Conservation (phyloP, 2,888 invertebrate species). For the Aspidiotus rigidus region DNA sequence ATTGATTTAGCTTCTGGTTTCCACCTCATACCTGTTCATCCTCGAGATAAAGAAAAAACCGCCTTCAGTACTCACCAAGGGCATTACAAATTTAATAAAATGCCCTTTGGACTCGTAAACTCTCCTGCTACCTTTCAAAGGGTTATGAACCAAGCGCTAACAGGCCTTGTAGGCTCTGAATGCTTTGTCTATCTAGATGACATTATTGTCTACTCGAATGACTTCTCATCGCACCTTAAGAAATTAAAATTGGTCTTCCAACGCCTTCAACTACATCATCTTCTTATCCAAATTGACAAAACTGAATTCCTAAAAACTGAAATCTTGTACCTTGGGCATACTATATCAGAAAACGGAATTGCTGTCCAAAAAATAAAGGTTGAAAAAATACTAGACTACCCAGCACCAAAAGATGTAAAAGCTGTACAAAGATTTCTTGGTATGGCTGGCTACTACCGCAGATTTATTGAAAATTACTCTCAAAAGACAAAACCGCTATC, state of each 20-base stretch:
- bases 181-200: conserved; percentile 37
- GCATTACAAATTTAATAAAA: conserved; percentile 38
- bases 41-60: conserved; percentile 14
- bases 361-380: conserved; percentile 34
- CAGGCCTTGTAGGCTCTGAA: conserved; percentile 37
- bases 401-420: conserved; percentile 31
- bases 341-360: conserved; percentile 33
- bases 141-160: conserved; percentile 40
- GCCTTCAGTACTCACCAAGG: conserved; percentile 24
- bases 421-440: conserved; percentile 40
- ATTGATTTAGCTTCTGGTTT: conserved; percentile 40
- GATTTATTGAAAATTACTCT: conserved; percentile 35
- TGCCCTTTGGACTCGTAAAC: conserved; percentile 41
- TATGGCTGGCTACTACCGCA: conserved; percentile 37
- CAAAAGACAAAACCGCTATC: not conserved
- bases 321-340: conserved; percentile 34
- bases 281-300: conserved; percentile 27
- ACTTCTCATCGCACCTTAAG: conserved; percentile 20
- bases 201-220: conserved; percentile 35
- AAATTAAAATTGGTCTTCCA: conserved; percentile 27
- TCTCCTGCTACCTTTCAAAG: conserved; percentile 41
- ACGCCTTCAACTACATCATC: conserved; percentile 13
- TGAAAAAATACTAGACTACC: conserved; percentile 23
- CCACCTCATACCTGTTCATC: conserved; percentile 38
- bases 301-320: conserved; percentile 17